Conservation (phyloP, 2,113 vertebrate genomes). For the Ochotona princeps region DNA sequence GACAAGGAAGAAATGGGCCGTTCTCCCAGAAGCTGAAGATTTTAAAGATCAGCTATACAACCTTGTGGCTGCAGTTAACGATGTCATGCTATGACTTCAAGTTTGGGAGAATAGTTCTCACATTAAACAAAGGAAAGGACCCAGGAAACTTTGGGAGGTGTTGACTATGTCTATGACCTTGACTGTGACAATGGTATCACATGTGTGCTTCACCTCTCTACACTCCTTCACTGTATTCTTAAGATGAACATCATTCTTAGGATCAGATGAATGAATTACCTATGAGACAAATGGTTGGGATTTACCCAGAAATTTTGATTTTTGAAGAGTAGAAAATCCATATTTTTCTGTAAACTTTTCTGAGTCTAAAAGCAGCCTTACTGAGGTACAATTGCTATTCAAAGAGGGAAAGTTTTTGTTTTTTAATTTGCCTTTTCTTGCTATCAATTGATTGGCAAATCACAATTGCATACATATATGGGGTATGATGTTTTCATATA, state of each 20-base stretch:
- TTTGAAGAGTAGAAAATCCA: too few species aligned
- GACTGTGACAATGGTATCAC: not conserved
- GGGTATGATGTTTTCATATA: not conserved
- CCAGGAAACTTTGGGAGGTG: not conserved
- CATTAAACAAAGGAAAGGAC: not conserved
- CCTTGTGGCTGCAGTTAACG: not conserved
- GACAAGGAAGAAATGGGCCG: not conserved
- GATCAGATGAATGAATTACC: too few species aligned
- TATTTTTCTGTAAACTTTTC: too few species aligned
- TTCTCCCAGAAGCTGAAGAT: not conserved
- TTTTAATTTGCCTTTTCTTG: not conserved
- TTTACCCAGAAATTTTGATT: too few species aligned
- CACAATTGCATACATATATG: not conserved
- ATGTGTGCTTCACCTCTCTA: not conserved
- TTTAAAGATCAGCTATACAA: not conserved
- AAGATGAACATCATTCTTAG: not conserved
- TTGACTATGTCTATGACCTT: not conserved
- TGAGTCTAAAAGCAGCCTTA: too few species aligned
- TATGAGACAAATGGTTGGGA: too few species aligned
- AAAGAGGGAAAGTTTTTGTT: too few species aligned
- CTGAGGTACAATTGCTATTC: too few species aligned
- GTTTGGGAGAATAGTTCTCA: not conserved
- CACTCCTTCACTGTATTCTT: not conserved
- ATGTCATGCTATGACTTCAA: not conserved
- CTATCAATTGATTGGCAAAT: not conserved